Conservation (phyloP, 2,113 vertebrate species). For the Lucifuga dentata region DNA sequence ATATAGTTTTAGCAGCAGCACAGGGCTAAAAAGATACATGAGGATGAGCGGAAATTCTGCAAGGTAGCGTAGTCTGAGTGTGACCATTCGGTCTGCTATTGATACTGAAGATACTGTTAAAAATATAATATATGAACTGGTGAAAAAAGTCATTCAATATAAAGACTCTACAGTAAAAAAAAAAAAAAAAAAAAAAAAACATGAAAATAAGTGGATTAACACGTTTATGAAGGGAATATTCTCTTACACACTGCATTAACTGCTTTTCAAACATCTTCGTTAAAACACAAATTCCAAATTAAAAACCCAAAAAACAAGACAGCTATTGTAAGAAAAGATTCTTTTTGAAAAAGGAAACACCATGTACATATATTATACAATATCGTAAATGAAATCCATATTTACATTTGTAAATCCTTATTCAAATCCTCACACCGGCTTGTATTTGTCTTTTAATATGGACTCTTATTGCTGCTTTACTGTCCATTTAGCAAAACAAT, state of each 20-base stretch:
- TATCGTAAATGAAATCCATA: conserved; percentile 88
- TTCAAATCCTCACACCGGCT: conserved; percentile 87
- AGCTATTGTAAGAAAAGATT: conserved; percentile 87
- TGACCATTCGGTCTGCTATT: conserved; percentile 51
- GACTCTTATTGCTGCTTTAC: conserved; percentile 94
- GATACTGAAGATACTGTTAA: conserved; percentile 66
- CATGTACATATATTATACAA: conserved; percentile 93
- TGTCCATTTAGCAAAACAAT: conserved; percentile 81
- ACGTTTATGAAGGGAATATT: conserved; percentile 74
- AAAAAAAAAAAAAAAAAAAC: conserved; percentile 72
- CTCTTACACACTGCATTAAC: conserved; percentile 75
- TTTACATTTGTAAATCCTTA: conserved; percentile 89
- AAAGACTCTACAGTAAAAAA: conserved; percentile 86
- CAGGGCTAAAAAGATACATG: conserved; percentile 85
- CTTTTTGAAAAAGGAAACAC: conserved; percentile 88
- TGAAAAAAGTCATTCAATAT: conserved; percentile 77
- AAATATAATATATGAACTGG: conserved; percentile 76
- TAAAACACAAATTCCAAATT: conserved; percentile 85
- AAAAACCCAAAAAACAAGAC: conserved; percentile 86
- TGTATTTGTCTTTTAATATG: conserved; percentile 83
- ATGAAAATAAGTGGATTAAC: conserved; percentile 66
- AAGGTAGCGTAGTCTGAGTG: conserved; percentile 28
- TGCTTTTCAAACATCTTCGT: conserved; percentile 79
- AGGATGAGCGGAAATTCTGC: conserved; percentile 72
- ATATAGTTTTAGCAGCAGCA: conserved; percentile 94